These are phyloP conservation scores for Aphidius gifuensis DNA, from an alignment of 1,140 invertebrate genomes.

Conservation along the genomic window DNA sequence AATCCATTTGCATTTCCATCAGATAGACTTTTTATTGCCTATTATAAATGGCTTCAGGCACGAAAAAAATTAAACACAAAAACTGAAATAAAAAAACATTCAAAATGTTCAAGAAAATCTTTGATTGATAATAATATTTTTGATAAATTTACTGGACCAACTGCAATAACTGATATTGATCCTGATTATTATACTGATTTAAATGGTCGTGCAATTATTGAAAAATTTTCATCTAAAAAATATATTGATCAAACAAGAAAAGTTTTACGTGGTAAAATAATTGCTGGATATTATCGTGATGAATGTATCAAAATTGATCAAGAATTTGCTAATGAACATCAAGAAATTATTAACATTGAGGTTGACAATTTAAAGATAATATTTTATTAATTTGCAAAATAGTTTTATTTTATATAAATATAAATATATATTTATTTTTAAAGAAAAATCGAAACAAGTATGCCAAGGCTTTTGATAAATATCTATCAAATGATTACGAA, in stretches of 20 bases:
- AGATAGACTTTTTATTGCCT: conserved; percentile 36
- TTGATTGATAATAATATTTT: conserved; percentile 18
- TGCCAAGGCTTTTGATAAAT: conserved; percentile 62
- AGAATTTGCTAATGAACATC: conserved; percentile 60
- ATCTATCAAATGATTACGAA: conserved; percentile 61
- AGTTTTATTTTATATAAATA: neutral
- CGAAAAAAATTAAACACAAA: conserved; percentile 3
- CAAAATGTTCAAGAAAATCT: neutral
- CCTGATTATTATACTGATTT: conserved; percentile 62
- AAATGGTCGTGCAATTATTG: conserved; percentile 55
- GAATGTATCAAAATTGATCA: conserved; percentile 61
- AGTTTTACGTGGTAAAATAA: conserved; percentile 56
- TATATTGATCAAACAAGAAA: conserved; percentile 61
- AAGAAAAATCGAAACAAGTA: conserved; percentile 51
- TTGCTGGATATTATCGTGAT: conserved; percentile 59
- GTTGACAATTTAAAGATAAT: conserved; percentile 36
- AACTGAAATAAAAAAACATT: neutral
- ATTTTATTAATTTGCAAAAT: neutral
- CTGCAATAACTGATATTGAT: conserved; percentile 56
- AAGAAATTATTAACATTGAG: conserved; percentile 56
- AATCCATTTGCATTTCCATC: conserved; percentile 39
- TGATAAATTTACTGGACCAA: conserved; percentile 8
- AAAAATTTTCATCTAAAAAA: conserved; percentile 53
- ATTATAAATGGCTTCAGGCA: conserved; percentile 34
- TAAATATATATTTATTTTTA: neutral